A percentile compares a stretch with the other conserved stretches of the same genome.
Evolutionary conservation across 2,113 vertebrate species (phyloP).

Genomic region (Elephas maximus): DNA sequence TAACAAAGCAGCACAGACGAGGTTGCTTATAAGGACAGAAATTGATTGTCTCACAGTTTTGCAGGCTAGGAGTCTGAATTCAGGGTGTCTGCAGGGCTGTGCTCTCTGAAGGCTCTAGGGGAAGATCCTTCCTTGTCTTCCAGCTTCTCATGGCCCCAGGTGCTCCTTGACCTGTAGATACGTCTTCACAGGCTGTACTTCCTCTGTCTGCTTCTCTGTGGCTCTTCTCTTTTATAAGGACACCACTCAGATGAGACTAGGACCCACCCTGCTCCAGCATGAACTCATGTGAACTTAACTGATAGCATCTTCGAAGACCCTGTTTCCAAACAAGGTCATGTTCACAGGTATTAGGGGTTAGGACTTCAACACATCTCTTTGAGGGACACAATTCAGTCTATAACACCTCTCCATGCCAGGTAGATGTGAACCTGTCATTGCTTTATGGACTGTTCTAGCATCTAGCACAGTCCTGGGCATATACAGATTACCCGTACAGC

Average conservation of each 20-base stretch:
- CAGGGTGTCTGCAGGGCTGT: not conserved
- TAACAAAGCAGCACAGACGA: not conserved
- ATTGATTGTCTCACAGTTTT: not conserved
- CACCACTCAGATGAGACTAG: no score
- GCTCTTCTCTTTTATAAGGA: not conserved
- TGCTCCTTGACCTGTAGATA: not conserved
- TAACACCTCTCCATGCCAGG: not conserved
- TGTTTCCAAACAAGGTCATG: not conserved
- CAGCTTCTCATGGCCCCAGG: not conserved
- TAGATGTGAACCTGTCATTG: not conserved
- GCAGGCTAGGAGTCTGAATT: not conserved
- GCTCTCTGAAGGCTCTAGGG: not conserved
- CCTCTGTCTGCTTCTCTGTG: not conserved
- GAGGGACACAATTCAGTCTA: not conserved
- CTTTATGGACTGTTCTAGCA: not conserved
- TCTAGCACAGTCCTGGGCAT: not conserved
- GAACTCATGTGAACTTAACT: not conserved
- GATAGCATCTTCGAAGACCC: not conserved
- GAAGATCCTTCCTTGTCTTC: not conserved
- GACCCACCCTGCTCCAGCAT: not conserved
- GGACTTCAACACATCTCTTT: not conserved
- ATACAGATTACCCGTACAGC: rapidly evolving
- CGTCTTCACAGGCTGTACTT: not conserved
- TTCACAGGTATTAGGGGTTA: not conserved
- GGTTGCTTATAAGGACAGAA: not conserved